Percentiles rank a stretch among this genome's conserved stretches.
Conservation (phyloP, 2,113 vertebrate genomes). For the Haliaeetus leucogaster region DNA sequence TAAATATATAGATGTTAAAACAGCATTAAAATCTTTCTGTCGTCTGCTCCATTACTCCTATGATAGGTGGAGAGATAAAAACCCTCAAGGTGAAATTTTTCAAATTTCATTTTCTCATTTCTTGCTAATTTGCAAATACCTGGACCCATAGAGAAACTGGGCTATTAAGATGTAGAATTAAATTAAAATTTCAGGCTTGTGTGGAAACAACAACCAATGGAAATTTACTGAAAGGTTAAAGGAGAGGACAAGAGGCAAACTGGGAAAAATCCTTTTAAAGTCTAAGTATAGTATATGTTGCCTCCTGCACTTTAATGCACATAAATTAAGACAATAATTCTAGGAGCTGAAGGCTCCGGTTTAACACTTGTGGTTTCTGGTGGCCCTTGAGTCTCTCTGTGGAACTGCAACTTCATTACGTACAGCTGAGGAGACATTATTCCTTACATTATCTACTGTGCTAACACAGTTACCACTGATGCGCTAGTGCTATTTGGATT, state of each 20-base stretch:
- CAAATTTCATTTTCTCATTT: neutral
- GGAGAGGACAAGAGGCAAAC: conserved; percentile 55
- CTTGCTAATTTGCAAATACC: neutral
- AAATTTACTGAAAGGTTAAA: conserved; percentile 9
- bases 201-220: neutral
- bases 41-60: neutral
- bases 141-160: neutral
- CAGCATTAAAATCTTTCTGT: conserved; percentile 1
- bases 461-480: neutral
- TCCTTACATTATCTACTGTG: neutral
- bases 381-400: conserved; percentile 19
- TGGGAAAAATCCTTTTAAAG: conserved; percentile 36
- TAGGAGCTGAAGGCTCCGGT: conserved; percentile 31
- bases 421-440: conserved; percentile 3
- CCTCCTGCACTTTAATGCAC: conserved; percentile 11
- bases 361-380: conserved; percentile 40
- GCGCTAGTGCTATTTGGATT: neutral
- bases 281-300: neutral
- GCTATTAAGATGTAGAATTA: neutral
- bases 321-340: conserved; percentile 58
- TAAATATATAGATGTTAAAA: conserved; percentile 19
- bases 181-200: neutral
- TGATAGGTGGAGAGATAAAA: conserved; percentile 1
- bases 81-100: neutral
- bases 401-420: conserved; percentile 38